A percentile compares a stretch with the other conserved stretches of the same genome.
phyloP scores from a whole-genome alignment of 35 echinoderm and acorn worm species.

The Diadema setosum region DNA sequence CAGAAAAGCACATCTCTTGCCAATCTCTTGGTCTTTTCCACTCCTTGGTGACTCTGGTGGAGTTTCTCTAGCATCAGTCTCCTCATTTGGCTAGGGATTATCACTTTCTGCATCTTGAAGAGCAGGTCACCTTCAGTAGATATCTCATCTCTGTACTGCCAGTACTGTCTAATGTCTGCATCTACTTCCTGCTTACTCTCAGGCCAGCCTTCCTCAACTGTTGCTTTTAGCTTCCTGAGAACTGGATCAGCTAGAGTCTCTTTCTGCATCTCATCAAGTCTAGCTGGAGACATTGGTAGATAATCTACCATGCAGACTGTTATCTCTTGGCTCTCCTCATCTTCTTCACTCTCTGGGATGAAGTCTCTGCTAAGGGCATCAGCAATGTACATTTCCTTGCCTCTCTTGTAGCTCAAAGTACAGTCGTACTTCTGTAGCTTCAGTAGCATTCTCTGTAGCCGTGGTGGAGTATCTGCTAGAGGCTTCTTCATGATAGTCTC shows the following conservation, averaged over 20 bases:
- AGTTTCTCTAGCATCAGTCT: not conserved
- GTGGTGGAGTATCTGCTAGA: too few relatives aligned
- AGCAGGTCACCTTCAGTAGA: not conserved
- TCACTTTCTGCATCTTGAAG: constrained; percentile 23
- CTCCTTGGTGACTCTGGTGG: constrained; percentile 57
- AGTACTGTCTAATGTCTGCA: not conserved
- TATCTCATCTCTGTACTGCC: not conserved
- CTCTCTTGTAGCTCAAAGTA: too few relatives aligned
- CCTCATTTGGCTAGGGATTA: not conserved
- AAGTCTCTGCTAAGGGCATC: too few relatives aligned
- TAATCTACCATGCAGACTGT: constrained; percentile 1
- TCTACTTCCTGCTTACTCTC: not conserved
- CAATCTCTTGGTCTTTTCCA: constrained; percentile 45
- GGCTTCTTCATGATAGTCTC: constrained; percentile 16
- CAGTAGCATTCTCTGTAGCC: not conserved
- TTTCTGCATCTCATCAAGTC: constrained; percentile 8
- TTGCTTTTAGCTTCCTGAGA: not conserved
- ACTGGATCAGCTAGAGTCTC: not conserved
- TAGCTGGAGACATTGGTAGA: constrained; percentile 32
- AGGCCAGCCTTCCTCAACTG: not conserved
- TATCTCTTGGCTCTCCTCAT: not conserved
- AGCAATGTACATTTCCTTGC: too few relatives aligned
- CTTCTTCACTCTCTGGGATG: constrained; percentile 6
- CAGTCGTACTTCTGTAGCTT: not conserved
- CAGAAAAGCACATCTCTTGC: constrained; percentile 45